Conservation (phyloP, 2,113 vertebrate genomes). For the Talpa occidentalis region DNA sequence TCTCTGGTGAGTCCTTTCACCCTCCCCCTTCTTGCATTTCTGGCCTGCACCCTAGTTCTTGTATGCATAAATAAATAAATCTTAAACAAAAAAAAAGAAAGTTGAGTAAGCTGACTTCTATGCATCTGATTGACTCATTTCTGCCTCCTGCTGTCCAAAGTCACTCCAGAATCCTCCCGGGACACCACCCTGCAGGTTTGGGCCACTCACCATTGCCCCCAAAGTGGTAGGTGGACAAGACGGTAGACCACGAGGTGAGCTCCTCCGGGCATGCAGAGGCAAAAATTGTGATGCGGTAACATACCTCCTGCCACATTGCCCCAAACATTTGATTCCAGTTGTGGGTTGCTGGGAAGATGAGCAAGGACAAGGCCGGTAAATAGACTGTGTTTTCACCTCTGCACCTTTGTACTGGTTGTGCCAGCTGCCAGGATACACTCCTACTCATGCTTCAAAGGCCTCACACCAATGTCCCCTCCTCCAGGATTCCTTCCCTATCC, state of each 20-base stretch:
- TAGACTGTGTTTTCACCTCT: background rate
- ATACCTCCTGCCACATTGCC: accelerated
- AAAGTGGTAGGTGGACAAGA: constrained; percentile 69
- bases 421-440: background rate
- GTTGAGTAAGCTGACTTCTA: background rate
- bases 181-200: accelerated
- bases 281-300: constrained; percentile 78
- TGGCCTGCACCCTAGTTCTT: too few species aligned
- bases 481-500: background rate
- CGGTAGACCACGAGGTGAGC: constrained; percentile 69
- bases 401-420: background rate
- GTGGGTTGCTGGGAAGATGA: background rate
- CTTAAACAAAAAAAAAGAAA: too few species aligned
- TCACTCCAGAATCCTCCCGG: background rate
- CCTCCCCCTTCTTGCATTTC: too few species aligned
- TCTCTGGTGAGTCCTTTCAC: too few species aligned
- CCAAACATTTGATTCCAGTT: constrained; percentile 16
- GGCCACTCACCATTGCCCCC: constrained; percentile 67
- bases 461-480: background rate
- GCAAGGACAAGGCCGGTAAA: background rate
- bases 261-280: background rate
- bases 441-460: background rate
- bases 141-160: background rate
- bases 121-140: accelerated
- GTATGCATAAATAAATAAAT: too few species aligned